Evolutionary conservation across 2,888 invertebrate genomes (phyloP).

Genomic region (Harpalus rubripes): DNA sequence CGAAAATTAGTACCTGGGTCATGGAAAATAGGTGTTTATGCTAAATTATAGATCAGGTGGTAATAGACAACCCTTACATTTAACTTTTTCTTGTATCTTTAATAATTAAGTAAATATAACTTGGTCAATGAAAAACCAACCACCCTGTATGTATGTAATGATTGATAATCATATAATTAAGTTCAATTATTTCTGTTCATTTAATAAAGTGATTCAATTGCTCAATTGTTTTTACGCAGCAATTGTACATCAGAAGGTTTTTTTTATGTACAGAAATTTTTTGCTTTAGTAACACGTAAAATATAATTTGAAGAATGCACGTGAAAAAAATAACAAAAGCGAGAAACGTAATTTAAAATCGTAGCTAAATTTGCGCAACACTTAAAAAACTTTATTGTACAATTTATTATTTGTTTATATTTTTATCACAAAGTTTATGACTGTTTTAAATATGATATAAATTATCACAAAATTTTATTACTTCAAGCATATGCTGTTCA

Average conservation of each 20-base stretch:
- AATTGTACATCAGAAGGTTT: background rate
- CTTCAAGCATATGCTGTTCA: background rate
- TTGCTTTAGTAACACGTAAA: background rate
- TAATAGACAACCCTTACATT: too few species aligned
- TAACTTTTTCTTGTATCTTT: too few species aligned
- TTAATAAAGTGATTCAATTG: slow-evolving; percentile 11
- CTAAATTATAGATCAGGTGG: too few species aligned
- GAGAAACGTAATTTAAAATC: background rate
- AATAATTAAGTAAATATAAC: too few species aligned
- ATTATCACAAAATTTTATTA: background rate
- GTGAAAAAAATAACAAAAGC: slow-evolving; percentile 4
- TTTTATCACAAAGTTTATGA: background rate
- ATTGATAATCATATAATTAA: background rate
- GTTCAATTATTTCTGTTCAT: background rate
- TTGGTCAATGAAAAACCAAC: too few species aligned
- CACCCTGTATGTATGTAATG: background rate
- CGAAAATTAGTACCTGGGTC: too few species aligned
- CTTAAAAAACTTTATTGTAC: slow-evolving; percentile 21
- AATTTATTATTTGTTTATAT: slow-evolving; percentile 20
- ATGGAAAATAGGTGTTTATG: too few species aligned
- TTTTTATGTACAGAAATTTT: background rate
- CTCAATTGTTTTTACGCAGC: slow-evolving; percentile 13
- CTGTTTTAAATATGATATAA: background rate
- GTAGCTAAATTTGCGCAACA: slow-evolving; percentile 20
- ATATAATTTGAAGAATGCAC: background rate